Percentiles rank a stretch among this genome's conserved stretches.
Conservation (phyloP, 2,113 vertebrate species). For the Channa maculata region DNA sequence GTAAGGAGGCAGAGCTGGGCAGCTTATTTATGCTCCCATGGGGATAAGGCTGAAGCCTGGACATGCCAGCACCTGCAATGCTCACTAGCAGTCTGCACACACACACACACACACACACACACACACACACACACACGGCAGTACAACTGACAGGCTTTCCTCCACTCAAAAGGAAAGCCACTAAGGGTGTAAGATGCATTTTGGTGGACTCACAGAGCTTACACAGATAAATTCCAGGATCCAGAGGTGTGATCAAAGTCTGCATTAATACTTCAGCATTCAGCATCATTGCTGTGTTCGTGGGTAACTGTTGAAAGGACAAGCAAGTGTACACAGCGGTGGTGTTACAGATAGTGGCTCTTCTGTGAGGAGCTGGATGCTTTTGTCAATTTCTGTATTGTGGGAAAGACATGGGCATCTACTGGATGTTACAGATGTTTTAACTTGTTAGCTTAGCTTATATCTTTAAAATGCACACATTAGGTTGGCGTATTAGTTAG, state of each 20-base stretch:
- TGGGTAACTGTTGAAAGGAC: too few species aligned
- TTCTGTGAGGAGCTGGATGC: too few species aligned
- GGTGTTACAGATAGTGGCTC: too few species aligned
- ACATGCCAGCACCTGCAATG: constrained; percentile 60
- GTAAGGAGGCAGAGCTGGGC: constrained; percentile 58
- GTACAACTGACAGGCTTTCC: constrained; percentile 41
- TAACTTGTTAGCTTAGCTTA: too few species aligned
- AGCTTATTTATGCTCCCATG: constrained; percentile 72
- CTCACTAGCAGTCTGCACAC: constrained; percentile 39
- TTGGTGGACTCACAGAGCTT: constrained; percentile 17
- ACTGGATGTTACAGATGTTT: too few species aligned
- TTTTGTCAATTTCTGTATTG: too few species aligned
- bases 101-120: constrained; percentile 16
- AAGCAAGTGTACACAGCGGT: too few species aligned
- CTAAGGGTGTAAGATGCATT: constrained; percentile 14
- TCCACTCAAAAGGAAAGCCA: neutral
- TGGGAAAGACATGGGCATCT: too few species aligned
- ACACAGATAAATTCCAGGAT: neutral
- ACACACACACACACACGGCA: constrained; percentile 8
- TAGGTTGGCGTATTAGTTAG: too few species aligned
- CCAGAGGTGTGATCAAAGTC: neutral
- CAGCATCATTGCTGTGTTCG: too few species aligned
- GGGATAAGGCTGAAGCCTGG: constrained; percentile 63
- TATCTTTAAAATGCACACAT: too few species aligned
- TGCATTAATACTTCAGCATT: neutral